phyloP scores from a whole-genome alignment of 2,888 invertebrate genomes.

The Melipona beecheii region DNA sequence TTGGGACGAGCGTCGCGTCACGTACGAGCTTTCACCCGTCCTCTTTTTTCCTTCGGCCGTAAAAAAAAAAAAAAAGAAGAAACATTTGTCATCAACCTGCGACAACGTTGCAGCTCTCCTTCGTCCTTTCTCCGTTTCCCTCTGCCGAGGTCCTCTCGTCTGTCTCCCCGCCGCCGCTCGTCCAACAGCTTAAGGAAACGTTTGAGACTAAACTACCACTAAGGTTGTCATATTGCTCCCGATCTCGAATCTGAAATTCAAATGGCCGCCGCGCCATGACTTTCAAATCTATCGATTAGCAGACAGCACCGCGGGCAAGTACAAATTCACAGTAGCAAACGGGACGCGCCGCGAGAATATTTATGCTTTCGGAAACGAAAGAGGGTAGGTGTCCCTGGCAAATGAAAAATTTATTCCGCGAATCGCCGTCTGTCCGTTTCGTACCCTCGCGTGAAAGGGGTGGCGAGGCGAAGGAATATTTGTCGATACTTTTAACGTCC shows the following conservation, averaged over 20 bases:
- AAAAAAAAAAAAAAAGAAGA: not conserved
- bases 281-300: slow-evolving; percentile 75
- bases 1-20: slow-evolving; percentile 64
- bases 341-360: slow-evolving; percentile 59
- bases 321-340: slow-evolving; percentile 66
- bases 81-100: slow-evolving; percentile 50
- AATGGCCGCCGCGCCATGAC: slow-evolving; percentile 69
- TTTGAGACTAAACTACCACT: slow-evolving; percentile 62
- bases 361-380: slow-evolving; percentile 58
- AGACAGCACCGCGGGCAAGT: slow-evolving; percentile 61
- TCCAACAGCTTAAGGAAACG: slow-evolving; percentile 47
- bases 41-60: not conserved
- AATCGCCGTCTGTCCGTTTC: slow-evolving; percentile 41
- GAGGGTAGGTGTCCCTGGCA: slow-evolving; percentile 36
- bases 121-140: not conserved
- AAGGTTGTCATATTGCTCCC: slow-evolving; percentile 73
- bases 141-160: not conserved
- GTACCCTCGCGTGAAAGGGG: not conserved
- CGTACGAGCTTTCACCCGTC: slow-evolving; percentile 43
- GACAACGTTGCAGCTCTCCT: slow-evolving; percentile 17
- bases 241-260: slow-evolving; percentile 71
- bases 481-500: not conserved
- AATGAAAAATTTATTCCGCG: slow-evolving; percentile 56
- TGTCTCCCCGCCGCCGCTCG: not conserved
- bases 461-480: not conserved